Evolutionary conservation across 2,113 vertebrate species (phyloP), one percentile per base, ranked within the genome.

Genomic region (Malurus melanocephalus): DNA sequence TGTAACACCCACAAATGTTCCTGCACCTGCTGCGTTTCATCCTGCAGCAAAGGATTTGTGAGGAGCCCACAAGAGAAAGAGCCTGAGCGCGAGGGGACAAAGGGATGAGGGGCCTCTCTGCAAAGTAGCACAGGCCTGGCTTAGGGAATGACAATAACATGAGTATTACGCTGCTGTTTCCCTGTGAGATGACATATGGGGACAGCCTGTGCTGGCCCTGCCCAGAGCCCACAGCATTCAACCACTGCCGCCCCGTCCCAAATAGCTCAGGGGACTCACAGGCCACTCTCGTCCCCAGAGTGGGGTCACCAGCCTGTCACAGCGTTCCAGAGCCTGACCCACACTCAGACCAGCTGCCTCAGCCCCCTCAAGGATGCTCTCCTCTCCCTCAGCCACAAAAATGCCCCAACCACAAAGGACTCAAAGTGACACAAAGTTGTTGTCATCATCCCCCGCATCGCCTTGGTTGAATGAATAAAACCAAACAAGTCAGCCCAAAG

Each of bases 171-270:
- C 92, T 88, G 93, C 62, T 79, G 51, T 60, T 88, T 53, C 38
- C 2, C 80, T 48, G 57, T 0, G 3, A 71, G 79, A 73, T 80
- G 55, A 42, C 78, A 67, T 13, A 53, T 72, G 77, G 85, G 87
- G 87, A 85, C 87, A 92, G 89, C 21, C 52, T 94, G 91, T 73
- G 61, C 85, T 46, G 53, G 30, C 73, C 48, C 80, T 57, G 79
- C 64, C 53, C 13, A 0, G 56, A 4, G 10, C 59, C 74, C 17
- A 42, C 71, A 65, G 75, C 75, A 23, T 20, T 7, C 51, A 85
- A 11, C 24, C 4, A 5, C 77, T 13, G 68, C 13, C 1, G 10
- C 26, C 80, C 61, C 4, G 0, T 32, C 89, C 87, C 53, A 11
- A 12, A 72, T 0, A 56, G 77, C 77, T 16, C 10, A 22, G 45